Percentiles rank a stretch among this genome's conserved stretches.
Conservation (phyloP, 2,888 invertebrate species). For the Synanthedon andrenaeformis region DNA sequence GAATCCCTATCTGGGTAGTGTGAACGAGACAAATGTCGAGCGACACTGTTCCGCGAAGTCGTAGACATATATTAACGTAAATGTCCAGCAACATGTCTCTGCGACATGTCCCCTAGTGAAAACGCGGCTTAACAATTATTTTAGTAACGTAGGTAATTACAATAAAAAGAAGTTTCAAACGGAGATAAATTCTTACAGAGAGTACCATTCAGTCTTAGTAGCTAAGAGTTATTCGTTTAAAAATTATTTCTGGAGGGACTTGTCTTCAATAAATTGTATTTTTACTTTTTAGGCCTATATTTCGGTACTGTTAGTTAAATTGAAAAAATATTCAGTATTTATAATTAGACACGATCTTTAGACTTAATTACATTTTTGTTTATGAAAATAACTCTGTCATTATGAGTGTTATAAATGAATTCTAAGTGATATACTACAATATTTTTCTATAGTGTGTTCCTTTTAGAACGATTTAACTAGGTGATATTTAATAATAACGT, state of each 20-base stretch:
- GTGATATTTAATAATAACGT: background rate
- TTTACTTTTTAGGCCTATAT: conserved; percentile 42
- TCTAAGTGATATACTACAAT: background rate
- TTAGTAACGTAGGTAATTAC: no score
- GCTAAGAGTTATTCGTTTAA: conserved; percentile 54
- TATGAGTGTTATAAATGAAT: background rate
- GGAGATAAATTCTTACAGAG: conserved; percentile 2
- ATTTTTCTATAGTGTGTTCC: no score
- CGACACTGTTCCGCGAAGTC: no score
- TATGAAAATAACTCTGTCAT: conserved; percentile 38
- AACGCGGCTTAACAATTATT: no score
- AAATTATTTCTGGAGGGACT: conserved; percentile 62
- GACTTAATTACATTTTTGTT: conserved; percentile 21
- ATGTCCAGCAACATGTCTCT: no score
- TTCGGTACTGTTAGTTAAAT: conserved; percentile 35
- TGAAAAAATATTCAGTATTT: conserved; percentile 52
- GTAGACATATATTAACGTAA: no score
- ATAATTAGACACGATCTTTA: conserved; percentile 19
- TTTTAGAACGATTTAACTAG: no score
- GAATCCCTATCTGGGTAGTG: no score
- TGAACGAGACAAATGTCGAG: no score
- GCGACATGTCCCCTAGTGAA: no score
- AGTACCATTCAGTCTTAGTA: conserved; percentile 62
- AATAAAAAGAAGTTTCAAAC: no score
- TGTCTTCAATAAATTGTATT: conserved; percentile 47